These are phyloP conservation scores for Odocoileus hemionus DNA, from an alignment of 2,113 vertebrate species.

Conservation along the genomic window DNA sequence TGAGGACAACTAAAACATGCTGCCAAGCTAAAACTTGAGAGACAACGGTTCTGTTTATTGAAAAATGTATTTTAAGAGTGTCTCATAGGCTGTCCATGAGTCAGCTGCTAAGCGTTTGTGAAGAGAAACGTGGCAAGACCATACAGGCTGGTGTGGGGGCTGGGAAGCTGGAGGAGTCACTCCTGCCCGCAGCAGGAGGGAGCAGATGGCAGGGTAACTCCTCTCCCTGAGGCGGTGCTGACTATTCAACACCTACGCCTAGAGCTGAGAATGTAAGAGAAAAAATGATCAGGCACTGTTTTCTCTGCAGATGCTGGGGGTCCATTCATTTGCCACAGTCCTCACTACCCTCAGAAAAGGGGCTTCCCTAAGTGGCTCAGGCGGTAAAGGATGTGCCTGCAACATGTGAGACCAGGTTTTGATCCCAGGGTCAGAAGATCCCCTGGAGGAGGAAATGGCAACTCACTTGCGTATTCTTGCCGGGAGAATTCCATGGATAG, in stretches of 20 bases:
- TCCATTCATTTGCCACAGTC: not conserved
- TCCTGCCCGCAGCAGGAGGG: not conserved
- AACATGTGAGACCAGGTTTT: not conserved
- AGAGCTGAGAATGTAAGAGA: not conserved
- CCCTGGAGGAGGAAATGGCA: not conserved
- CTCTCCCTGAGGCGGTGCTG: not conserved
- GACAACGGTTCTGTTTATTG: slow-evolving; percentile 49
- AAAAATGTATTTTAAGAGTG: slow-evolving; percentile 30
- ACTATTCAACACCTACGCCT: not conserved
- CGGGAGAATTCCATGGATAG: not conserved
- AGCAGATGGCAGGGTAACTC: not conserved
- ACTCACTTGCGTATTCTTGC: not conserved
- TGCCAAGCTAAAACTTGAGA: slow-evolving; percentile 46
- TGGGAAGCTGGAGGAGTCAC: not conserved
- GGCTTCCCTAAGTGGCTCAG: not conserved
- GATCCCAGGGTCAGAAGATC: not conserved
- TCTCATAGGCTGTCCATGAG: slow-evolving; percentile 33
- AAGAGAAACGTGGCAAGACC: slow-evolving; percentile 34
- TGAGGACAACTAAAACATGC: not conserved
- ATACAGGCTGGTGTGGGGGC: slow-evolving; percentile 33
- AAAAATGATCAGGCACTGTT: not conserved
- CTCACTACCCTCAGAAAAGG: not conserved
- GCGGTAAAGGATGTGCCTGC: not conserved
- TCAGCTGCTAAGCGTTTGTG: slow-evolving; percentile 13
- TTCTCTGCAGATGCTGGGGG: not conserved